Base-by-base conservation (phyloP, 2,113 vertebrate genomes). In the Arenaria interpres region DNA sequence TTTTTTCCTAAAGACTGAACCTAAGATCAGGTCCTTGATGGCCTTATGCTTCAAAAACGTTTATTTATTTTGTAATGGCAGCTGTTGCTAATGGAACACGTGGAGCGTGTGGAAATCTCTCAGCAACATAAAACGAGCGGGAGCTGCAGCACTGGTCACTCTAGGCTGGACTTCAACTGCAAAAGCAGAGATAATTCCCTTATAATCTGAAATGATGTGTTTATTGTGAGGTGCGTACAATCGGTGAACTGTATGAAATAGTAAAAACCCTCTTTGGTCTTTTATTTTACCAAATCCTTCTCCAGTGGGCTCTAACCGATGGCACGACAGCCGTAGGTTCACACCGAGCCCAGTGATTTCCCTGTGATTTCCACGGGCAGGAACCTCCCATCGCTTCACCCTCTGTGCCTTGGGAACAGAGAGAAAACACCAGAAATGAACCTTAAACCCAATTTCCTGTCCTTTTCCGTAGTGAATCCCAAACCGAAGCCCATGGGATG, bases 321-420 rank as follows among this genome's bases (percentile, higher is more conserved):
- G 28, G n/a, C 8, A 3, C 22, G 12, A 24, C 2, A 1, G 15
- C 32, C 3, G 12, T 23, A 35, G 45, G 27, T 23, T 27, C 32
- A 1, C 4, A 2, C 1, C 9, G 43, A 37, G 41, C 25, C n/a
- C 30, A 3, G 1, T 2, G 28, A 8, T 48, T 48, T 11, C 14
- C 35, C 21, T 9, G 30, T 14, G 11, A 18, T 50, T 48, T 18
- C 51, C 32, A 12, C 3, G 12, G 3, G 45, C 5, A 27, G 35
- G 46, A 39, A 28, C 32, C 24, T 68, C 54, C 71, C 54, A 2
- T 43, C n/a, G 0, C 32, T 43, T 64, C 13, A 4, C 12, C 33
- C 33, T 3, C 6, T 4, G 10, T 64, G 56, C 54, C 64, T 45
- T 8, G 21, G 41, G 51, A 66, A 22, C 32, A 3, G 3, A 33